A percentile compares a stretch with the other conserved stretches of the same genome.
Evolutionary conservation across 2,797 vertebrate genomes (phyloP).

Genomic region (Cynodonichthys magdalenae): DNA sequence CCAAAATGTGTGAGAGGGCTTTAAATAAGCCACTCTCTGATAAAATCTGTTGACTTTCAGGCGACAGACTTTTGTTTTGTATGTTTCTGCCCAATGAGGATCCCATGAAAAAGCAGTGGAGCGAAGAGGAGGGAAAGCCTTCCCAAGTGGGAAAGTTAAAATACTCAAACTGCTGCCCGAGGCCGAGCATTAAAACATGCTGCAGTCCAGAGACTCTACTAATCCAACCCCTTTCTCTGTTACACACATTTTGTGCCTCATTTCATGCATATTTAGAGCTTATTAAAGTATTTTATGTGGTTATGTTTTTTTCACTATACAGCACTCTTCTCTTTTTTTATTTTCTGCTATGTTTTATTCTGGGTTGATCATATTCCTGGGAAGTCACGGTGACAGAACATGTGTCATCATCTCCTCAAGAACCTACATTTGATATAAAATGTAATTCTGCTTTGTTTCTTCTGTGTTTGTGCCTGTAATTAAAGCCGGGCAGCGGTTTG

Average conservation of each 20-base stretch:
- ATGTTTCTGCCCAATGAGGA: conserved; percentile 6
- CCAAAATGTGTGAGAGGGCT: neutral
- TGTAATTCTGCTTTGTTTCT: neutral
- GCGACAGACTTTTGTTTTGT: neutral
- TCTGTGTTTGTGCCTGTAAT: neutral
- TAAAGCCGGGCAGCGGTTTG: neutral
- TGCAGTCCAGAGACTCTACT: conserved; percentile 16
- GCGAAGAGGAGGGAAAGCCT: conserved; percentile 3
- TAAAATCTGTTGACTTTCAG: neutral
- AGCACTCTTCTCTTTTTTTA: neutral
- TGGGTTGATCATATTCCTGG: conserved; percentile 1
- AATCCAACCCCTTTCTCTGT: conserved; percentile 16
- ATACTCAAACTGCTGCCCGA: conserved; percentile 19
- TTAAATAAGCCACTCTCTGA: neutral
- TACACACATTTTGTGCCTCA: conserved; percentile 9
- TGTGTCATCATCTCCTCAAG: neutral
- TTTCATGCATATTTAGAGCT: neutral
- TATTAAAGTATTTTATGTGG: neutral
- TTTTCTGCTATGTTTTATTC: neutral
- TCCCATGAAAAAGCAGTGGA: conserved; percentile 4
- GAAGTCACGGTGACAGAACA: neutral
- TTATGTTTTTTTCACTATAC: neutral
- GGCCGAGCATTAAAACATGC: conserved; percentile 4
- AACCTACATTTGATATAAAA: neutral
- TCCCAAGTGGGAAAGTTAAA: conserved; percentile 11